phyloP scores from a whole-genome alignment of 2,888 invertebrate genomes.

The Emesis furor region DNA sequence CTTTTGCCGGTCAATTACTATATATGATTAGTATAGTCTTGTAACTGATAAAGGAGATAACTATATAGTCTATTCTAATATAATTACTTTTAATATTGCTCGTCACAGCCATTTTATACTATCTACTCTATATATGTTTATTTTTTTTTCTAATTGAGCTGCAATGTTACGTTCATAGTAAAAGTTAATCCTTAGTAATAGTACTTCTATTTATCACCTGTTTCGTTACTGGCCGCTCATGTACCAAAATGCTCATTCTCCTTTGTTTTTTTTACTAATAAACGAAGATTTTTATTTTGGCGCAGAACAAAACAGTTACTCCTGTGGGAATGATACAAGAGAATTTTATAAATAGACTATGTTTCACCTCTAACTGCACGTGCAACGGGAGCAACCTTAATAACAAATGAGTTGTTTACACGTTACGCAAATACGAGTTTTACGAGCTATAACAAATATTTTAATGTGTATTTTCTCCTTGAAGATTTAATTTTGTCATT shows the following conservation, averaged over 20 bases:
- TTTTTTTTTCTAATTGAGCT: too few relatives aligned
- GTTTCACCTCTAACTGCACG: slow-evolving; percentile 14
- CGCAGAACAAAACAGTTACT: background rate
- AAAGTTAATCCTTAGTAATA: too few relatives aligned
- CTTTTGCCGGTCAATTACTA: background rate
- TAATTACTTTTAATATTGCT: too few relatives aligned
- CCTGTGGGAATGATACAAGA: background rate
- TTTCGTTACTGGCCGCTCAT: too few relatives aligned
- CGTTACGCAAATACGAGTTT: background rate
- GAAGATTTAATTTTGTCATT: background rate
- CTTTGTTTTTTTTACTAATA: background rate
- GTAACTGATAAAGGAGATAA: background rate
- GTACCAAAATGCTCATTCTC: too few relatives aligned
- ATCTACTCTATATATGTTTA: too few relatives aligned
- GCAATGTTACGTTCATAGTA: too few relatives aligned
- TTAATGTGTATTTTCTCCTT: background rate
- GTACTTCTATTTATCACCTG: too few relatives aligned
- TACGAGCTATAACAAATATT: background rate
- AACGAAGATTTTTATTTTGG: background rate
- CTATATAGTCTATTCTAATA: too few relatives aligned
- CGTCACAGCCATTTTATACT: too few relatives aligned
- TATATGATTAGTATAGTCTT: background rate
- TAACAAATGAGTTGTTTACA: slow-evolving; percentile 20
- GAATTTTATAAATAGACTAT: background rate
- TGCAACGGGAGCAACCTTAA: slow-evolving; percentile 9